Evolutionary conservation across 2,888 invertebrate species (phyloP).

Genomic region (Pyrrhia umbra): DNA sequence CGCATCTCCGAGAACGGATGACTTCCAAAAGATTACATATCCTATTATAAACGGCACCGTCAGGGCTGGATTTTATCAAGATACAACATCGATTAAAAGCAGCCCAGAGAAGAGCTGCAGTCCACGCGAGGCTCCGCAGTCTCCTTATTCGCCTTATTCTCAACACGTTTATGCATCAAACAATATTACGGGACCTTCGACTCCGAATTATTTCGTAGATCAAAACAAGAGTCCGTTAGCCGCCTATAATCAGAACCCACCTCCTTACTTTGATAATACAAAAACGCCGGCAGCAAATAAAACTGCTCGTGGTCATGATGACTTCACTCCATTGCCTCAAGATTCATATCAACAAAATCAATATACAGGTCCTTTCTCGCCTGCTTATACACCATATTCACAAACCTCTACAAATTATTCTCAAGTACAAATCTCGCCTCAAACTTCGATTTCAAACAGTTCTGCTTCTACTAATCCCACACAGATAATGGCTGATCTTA

Average conservation of each 20-base stretch:
- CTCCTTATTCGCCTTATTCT: constrained; percentile 85
- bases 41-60: constrained; percentile 95
- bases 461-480: constrained; percentile 70
- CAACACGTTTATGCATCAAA: constrained; percentile 87
- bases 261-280: constrained; percentile 91
- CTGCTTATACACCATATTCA: constrained; percentile 80
- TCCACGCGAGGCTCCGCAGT: constrained; percentile 92
- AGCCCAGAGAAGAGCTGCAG: constrained; percentile 96
- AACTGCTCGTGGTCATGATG: constrained; percentile 88
- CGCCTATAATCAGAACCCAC: constrained; percentile 85
- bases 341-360: constrained; percentile 89
- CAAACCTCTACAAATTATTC: constrained; percentile 78
- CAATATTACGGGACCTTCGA: constrained; percentile 76
- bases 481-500: constrained; percentile 73
- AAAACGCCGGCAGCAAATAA: constrained; percentile 86
- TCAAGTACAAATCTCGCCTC: constrained; percentile 76
- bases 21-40: constrained; percentile 92
- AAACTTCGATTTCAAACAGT: constrained; percentile 66
- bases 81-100: constrained; percentile 95
- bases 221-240: constrained; percentile 86
- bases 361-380: constrained; percentile 82
- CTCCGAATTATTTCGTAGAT: constrained; percentile 85
- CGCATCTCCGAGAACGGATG: constrained; percentile 94
- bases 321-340: constrained; percentile 89
- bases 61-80: constrained; percentile 97